Evolutionary conservation across 2,113 vertebrate genomes (phyloP).

Genomic region (Notothenia rossii): DNA sequence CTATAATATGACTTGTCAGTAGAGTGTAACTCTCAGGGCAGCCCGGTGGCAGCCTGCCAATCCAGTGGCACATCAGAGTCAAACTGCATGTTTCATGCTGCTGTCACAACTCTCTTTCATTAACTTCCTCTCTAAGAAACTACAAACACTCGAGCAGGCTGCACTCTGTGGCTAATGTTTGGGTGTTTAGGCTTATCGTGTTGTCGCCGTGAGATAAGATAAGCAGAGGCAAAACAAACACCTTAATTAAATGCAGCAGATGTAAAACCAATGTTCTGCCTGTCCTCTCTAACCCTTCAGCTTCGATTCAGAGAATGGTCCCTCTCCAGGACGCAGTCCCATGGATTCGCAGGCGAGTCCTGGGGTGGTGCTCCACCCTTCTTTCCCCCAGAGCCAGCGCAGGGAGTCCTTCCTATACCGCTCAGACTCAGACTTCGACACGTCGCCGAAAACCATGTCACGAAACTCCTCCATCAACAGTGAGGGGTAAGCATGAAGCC

Average conservation of each 20-base stretch:
- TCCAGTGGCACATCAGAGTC: slow-evolving; percentile 30
- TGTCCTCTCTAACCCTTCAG: slow-evolving; percentile 69
- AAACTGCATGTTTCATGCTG: slow-evolving; percentile 31
- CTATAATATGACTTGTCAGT: slow-evolving; percentile 54
- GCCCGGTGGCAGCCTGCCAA: slow-evolving; percentile 54
- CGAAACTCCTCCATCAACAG: slow-evolving; percentile 94
- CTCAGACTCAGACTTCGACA: slow-evolving; percentile 94
- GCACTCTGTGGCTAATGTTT: not conserved
- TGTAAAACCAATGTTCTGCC: not conserved
- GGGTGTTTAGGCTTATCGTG: slow-evolving; percentile 11
- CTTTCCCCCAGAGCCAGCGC: slow-evolving; percentile 89
- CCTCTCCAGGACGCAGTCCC: slow-evolving; percentile 90
- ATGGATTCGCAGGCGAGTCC: slow-evolving; percentile 95
- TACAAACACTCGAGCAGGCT: not conserved
- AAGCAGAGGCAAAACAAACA: not conserved
- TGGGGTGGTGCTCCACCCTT: slow-evolving; percentile 90
- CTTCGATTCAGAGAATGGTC: slow-evolving; percentile 94
- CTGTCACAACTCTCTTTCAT: slow-evolving; percentile 36
- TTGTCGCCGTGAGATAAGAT: slow-evolving; percentile 1
- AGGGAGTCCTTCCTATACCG: slow-evolving; percentile 95
- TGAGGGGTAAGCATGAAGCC: slow-evolving; percentile 87
- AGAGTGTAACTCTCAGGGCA: slow-evolving; percentile 49
- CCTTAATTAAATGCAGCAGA: not conserved
- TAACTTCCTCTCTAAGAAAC: slow-evolving; percentile 15
- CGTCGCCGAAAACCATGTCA: slow-evolving; percentile 94